Conservation (phyloP, 2,888 invertebrate species). For the Callosobruchus maculatus region DNA sequence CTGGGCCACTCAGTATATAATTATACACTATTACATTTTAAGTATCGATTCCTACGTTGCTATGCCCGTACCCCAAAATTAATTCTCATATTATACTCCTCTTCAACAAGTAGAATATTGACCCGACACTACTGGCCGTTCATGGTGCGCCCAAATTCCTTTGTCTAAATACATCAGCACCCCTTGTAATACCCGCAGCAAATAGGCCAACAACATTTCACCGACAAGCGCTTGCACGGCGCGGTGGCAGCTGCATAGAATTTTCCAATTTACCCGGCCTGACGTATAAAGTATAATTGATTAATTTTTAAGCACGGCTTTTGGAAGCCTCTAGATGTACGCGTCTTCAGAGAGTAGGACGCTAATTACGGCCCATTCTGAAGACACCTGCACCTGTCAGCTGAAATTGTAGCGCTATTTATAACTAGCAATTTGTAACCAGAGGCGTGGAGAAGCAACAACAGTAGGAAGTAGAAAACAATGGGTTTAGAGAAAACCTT, state of each 20-base stretch:
- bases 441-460: background rate
- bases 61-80: too few relatives aligned
- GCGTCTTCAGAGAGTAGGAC: background rate
- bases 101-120: too few relatives aligned
- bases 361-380: background rate
- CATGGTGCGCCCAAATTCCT: background rate
- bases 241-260: background rate
- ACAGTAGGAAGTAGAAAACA: background rate
- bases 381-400: background rate
- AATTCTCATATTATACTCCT: too few relatives aligned
- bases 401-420: background rate
- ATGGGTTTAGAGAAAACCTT: too few relatives aligned
- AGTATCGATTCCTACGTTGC: too few relatives aligned
- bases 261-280: background rate
- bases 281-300: background rate
- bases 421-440: background rate
- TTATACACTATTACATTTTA: too few relatives aligned
- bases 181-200: background rate
- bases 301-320: background rate
- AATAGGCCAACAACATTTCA: background rate
- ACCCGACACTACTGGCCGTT: too few relatives aligned
- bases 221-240: background rate
- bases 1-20: too few relatives aligned
- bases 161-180: background rate
- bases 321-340: background rate